Evolutionary conservation across 2,797 vertebrate genomes (phyloP).

Genomic region (Arnoldichthys spilopterus): DNA sequence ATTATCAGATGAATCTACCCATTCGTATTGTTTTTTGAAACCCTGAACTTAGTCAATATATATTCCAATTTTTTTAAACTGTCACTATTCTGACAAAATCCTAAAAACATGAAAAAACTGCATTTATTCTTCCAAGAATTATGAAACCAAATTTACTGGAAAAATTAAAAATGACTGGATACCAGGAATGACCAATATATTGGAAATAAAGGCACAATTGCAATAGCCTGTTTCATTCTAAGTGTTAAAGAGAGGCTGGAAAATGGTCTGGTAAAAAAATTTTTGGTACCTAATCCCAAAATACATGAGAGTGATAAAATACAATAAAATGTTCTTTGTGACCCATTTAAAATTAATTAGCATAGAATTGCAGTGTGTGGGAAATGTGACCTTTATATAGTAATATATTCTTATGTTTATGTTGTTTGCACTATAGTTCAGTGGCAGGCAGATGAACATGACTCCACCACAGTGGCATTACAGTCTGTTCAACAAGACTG

Average conservation of each 20-base stretch:
- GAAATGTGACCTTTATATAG: background rate
- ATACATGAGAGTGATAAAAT: background rate
- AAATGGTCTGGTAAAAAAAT: background rate
- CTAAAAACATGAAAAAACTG: too few relatives aligned
- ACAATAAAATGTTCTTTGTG: background rate
- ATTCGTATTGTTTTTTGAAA: too few relatives aligned
- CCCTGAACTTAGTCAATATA: too few relatives aligned
- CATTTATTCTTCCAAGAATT: too few relatives aligned
- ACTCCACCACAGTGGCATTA: slow-evolving; percentile 5
- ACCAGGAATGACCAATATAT: too few relatives aligned
- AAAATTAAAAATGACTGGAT: too few relatives aligned
- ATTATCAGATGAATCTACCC: too few relatives aligned
- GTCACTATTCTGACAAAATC: too few relatives aligned
- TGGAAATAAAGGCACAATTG: too few relatives aligned
- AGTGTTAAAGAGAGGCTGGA: background rate
- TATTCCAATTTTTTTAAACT: too few relatives aligned
- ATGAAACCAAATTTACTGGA: too few relatives aligned
- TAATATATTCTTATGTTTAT: background rate
- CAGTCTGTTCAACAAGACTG: background rate
- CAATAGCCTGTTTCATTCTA: background rate
- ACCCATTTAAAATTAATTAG: background rate
- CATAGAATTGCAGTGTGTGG: background rate
- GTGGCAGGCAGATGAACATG: slow-evolving; percentile 21
- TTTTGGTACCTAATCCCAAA: background rate
- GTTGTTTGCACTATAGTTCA: background rate